Evolutionary conservation across 2,888 invertebrate genomes (phyloP), one percentile per base, ranked within the genome.

Genomic region (Helleia helle): DNA sequence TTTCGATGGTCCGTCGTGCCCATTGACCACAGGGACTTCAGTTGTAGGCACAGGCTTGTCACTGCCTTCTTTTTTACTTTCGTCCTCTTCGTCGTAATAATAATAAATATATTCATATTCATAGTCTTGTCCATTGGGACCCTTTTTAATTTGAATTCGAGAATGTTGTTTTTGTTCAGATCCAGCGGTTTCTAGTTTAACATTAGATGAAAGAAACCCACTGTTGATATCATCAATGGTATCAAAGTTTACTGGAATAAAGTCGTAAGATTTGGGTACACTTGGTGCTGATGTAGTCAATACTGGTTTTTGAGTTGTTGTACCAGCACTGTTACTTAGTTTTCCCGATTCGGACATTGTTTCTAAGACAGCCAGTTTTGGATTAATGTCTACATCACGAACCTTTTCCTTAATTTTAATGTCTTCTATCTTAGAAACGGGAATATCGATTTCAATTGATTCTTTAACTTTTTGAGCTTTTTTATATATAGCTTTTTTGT

Each of bases 21-120:
- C 79, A 54, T 89, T 90, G 45, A 67, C 65, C 1, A 71, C 64
- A 11, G 71, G 12, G 1, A 69, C 51, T 26, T 62, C 65, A n/a
- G 69, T 61, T 9, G 43, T 42, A 40, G 45, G 43, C 27, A 55
- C 17, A 24, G 62, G 59, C 14, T 71, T 68, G 31, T 69, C 70
- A 29, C 69, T 66, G 17, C 59, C 59, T 7, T 71, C 70, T 46
- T 85, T 86, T 48, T 76, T 74, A 14, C 48, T 51, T 36, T 89
- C 89, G 12, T 92, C 93, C 2, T 93, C 93, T 50, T 94, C 94
- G 55, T 95, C 94, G 55, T 93, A 93, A 58, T 95, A 95, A 62
- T 95, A 95, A 62, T 95, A 95, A 15, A 95, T 93, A 62, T 95
- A 95, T 65, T 95, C 95, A 61, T 95, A 95, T 68, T 95, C 95